Percentiles rank a stretch among this genome's conserved stretches.
Evolutionary conservation across 2,888 invertebrate species (phyloP).

Genomic region (Torymus auratus): DNA sequence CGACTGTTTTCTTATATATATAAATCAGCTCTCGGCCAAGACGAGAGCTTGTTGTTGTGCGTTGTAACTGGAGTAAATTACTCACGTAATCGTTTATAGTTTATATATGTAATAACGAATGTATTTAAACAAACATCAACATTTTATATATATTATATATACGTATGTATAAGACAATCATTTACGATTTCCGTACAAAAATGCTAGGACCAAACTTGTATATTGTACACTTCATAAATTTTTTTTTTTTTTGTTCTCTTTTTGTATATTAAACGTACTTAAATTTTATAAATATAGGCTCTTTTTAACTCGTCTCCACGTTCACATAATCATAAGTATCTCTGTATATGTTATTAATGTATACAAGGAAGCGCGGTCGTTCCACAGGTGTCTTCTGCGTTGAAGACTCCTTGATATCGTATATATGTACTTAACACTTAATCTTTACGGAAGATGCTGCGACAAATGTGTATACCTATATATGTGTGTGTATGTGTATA

Average conservation of each 20-base stretch:
- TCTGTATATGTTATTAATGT: too few species aligned
- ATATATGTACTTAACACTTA: slow-evolving; percentile 27
- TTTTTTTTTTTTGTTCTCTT: background rate
- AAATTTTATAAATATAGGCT: slow-evolving; percentile 44
- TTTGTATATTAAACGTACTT: slow-evolving; percentile 47
- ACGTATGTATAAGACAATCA: slow-evolving; percentile 35
- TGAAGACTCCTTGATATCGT: too few species aligned
- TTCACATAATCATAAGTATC: background rate
- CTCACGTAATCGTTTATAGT: slow-evolving; percentile 45
- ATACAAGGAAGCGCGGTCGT: too few species aligned
- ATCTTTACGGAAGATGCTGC: slow-evolving; percentile 1
- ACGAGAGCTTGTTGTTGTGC: slow-evolving; percentile 7
- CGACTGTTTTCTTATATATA: slow-evolving; percentile 26
- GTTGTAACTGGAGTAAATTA: slow-evolving; percentile 44
- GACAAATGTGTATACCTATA: too few species aligned
- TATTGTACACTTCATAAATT: slow-evolving; percentile 4
- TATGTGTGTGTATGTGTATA: background rate
- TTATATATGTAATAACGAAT: slow-evolving; percentile 35
- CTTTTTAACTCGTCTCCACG: slow-evolving; percentile 13
- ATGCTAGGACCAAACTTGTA: slow-evolving; percentile 53
- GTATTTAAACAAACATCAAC: slow-evolving; percentile 45
- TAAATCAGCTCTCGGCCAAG: too few species aligned
- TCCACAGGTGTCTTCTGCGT: too few species aligned
- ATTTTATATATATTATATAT: slow-evolving; percentile 46
- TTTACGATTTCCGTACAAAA: slow-evolving; percentile 54